Evolutionary conservation across 2,888 invertebrate species (phyloP), one percentile per base, ranked within the genome.

Genomic region (Lepas anatifera): DNA sequence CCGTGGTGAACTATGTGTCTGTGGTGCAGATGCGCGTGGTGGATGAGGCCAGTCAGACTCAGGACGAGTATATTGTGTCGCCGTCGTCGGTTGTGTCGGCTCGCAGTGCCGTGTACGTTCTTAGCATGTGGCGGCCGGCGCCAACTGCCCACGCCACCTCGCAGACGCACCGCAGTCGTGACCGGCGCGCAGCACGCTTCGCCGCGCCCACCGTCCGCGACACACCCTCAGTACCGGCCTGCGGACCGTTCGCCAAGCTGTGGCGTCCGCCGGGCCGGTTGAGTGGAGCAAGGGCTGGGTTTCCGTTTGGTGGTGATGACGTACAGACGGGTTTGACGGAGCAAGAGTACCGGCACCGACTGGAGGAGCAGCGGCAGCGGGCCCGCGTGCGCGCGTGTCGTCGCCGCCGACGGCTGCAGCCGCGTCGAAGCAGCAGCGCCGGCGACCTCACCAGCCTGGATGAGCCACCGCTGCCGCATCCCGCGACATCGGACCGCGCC

Each of bases 241-340:
- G 35, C 32, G 39, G 50, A 6, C 43, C 68, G 50, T 37, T 48
- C 68, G 37, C 68, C 68, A 43, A 48, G 50, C 52, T 52, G 58
- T 58, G 58, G 58, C 58, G 58, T 32, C 58, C 58, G 58, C 18
- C 58, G 22, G 32, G 4, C 32, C 52, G 52, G 6, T 32, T 58
- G 32, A 10, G 1, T 22, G 58, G n/a, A 18, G n/a, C 50, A 18
- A 18, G 22, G 10, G 18, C 27, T 16, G 10, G 25, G n/a, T 48
- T 52, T 16, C 48, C 68, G 46, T 68, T 68, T 52, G 50, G 39
- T 29, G n/a, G 50, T 11, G 50, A 48, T 22, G 32, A 27, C 10
- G 37, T 48, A 11, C 35, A 32, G 39, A 27, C 16, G 32, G 39
- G 39, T 29, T 18, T 52, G 10, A 48, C 52, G 8, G 50, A 39